These are phyloP conservation scores for Aspiorhynchus laticeps DNA, from an alignment of 2,113 vertebrate species.

Conservation along the genomic window DNA sequence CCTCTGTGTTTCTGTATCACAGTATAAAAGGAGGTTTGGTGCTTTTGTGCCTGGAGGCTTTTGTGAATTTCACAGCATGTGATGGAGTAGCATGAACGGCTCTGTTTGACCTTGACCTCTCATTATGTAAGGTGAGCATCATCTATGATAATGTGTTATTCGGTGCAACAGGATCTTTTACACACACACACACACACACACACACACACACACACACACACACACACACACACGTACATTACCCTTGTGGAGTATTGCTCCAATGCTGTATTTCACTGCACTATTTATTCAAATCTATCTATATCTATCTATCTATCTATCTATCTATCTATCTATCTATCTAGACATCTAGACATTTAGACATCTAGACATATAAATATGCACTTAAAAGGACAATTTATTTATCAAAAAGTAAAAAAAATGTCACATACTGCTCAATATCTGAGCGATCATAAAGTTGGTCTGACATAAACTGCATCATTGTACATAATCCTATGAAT, in stretches of 20 bases:
- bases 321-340: no score
- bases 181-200: not conserved
- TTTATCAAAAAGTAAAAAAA: not conserved
- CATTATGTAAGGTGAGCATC: not conserved
- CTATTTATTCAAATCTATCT: not conserved
- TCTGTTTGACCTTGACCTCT: constrained; percentile 10
- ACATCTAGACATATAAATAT: no score
- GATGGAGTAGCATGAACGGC: not conserved
- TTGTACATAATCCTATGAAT: not conserved
- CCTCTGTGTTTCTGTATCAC: not conserved
- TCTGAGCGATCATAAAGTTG: not conserved
- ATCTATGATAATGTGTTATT: constrained; percentile 23
- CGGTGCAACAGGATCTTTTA: not conserved
- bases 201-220: not conserved
- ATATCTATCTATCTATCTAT: no score
- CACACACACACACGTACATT: not conserved
- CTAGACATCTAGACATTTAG: no score
- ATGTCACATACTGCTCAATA: not conserved
- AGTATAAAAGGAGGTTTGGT: not conserved
- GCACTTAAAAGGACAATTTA: not conserved
- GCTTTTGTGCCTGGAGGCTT: not conserved
- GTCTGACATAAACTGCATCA: not conserved
- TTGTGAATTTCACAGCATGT: not conserved
- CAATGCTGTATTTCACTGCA: not conserved
- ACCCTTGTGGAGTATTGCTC: not conserved